Base-by-base conservation (phyloP, 2,113 vertebrate species). In the Coturnix japonica region DNA sequence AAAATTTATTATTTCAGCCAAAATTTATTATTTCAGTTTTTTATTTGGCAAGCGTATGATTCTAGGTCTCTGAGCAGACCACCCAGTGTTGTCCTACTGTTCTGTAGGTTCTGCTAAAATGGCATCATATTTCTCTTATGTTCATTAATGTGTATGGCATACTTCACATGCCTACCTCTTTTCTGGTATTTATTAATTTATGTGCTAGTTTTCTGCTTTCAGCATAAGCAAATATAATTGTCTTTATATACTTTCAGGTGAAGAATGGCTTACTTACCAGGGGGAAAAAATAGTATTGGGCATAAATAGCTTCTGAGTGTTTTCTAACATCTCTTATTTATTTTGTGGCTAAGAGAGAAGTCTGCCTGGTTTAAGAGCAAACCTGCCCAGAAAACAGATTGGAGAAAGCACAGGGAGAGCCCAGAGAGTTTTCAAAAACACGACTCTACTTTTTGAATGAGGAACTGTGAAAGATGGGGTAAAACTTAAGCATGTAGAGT, bases 371-470 rank as follows among this genome's bases (percentile, higher is more conserved):
- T 81, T 75, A 44, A 74, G 51, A 81, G 20, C 66, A 87, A 44
- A 18, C 35, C 54, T 92, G 83, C 89, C 51, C 56, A 56, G 44
- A 81, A 87, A 93, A 76, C 31, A 90, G 59, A 79, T 73, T 69
- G 23, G 44, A 87, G 89, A 69, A 84, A 59, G 56, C 69, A 28
- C 31, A 70, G 11, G 33, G 23, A 60, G 33, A 46, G 49, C 66
- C 80, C 73, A 46, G 73, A 93, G 80, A 78, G n/a, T 83, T 90
- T 72, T 90, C 67, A 94, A 76, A 95, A 96, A 20, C 65, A 72
- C 76, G 53, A n/a, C 65, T 78, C 43, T 64, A 7, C 84, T 89
- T 91, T 13, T 87, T 91, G 41, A 16, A 61, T 63, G 77, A 93
- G 90, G 71, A 77, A 44, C 56, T 61, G 14, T 87, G 80, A 88